phyloP scores from a whole-genome alignment of 1,140 invertebrate species.

The Stegodyphus mimosarum region DNA sequence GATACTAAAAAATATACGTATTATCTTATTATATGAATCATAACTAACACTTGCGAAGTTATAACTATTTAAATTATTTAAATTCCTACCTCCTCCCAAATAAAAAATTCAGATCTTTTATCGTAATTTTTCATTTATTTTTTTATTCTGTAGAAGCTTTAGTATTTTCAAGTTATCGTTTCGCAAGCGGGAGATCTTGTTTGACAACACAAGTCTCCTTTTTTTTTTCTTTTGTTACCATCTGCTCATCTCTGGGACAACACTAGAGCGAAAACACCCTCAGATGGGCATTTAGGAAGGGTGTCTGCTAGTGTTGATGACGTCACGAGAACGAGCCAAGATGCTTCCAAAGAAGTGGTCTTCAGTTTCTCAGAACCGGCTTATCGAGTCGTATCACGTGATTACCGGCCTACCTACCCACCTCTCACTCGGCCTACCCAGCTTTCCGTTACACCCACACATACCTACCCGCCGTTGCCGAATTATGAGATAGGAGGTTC shows the following conservation, averaged over 20 bases:
- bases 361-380: constrained; percentile 5
- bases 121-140: no score
- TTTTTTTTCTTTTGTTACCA: not conserved
- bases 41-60: no score
- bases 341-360: not conserved
- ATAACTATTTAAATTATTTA: no score
- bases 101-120: no score
- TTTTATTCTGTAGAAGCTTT: no score
- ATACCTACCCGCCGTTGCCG: not conserved
- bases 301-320: not conserved
- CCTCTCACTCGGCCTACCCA: not conserved
- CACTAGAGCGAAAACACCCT: constrained; percentile 6
- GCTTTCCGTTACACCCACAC: constrained; percentile 12
- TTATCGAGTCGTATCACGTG: constrained; percentile 35
- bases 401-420: not conserved
- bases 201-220: constrained; percentile 3
- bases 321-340: not conserved
- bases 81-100: no score
- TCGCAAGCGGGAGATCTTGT: not conserved
- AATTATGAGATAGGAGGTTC: constrained; percentile 13
- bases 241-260: not conserved
- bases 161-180: no score
- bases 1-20: no score
- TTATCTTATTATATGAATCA: no score
- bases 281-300: constrained; percentile 11